phyloP scores from a whole-genome alignment of 2,888 invertebrate species.

The Drosophila fulvimacula region DNA sequence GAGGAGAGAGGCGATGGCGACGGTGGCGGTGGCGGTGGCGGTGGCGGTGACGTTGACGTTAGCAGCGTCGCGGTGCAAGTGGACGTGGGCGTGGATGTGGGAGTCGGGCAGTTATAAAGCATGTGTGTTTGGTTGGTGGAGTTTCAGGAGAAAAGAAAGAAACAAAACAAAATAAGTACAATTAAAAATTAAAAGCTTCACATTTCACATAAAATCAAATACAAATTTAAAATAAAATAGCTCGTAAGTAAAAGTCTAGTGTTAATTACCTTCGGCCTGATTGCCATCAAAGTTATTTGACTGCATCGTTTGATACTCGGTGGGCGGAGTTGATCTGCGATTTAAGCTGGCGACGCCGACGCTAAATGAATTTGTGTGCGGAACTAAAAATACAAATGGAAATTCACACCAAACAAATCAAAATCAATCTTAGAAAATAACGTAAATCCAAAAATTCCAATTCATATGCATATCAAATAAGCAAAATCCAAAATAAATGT shows the following conservation, averaged over 20 bases:
- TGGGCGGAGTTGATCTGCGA: constrained; percentile 81
- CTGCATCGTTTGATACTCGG: constrained; percentile 79
- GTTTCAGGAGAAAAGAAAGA: constrained; percentile 43
- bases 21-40: constrained; percentile 12
- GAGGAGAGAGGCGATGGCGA: constrained; percentile 15
- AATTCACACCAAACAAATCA: constrained; percentile 22
- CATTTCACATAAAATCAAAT: background rate
- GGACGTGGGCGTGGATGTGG: constrained; percentile 32
- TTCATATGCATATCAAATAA: constrained; percentile 1
- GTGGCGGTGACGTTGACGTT: constrained; percentile 8
- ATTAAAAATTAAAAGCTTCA: constrained; percentile 33
- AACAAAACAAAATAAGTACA: constrained; percentile 27
- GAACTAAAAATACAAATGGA: constrained; percentile 72
- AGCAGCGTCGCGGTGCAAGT: constrained; percentile 37
- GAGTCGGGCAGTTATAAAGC: constrained; percentile 36
- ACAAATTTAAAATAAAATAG: constrained; percentile 19
- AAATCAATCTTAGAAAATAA: constrained; percentile 7
- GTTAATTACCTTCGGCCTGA: constrained; percentile 83
- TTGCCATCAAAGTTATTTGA: constrained; percentile 70
- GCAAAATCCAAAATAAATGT: constrained; percentile 5
- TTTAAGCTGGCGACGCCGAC: constrained; percentile 68
- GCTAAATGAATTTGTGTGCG: constrained; percentile 76
- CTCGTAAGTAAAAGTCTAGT: background rate
- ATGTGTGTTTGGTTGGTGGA: constrained; percentile 28
- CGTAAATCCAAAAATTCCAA: constrained; percentile 16